Evolutionary conservation across 1,140 invertebrate genomes (phyloP).

Genomic region (Calliopsis andreniformis): DNA sequence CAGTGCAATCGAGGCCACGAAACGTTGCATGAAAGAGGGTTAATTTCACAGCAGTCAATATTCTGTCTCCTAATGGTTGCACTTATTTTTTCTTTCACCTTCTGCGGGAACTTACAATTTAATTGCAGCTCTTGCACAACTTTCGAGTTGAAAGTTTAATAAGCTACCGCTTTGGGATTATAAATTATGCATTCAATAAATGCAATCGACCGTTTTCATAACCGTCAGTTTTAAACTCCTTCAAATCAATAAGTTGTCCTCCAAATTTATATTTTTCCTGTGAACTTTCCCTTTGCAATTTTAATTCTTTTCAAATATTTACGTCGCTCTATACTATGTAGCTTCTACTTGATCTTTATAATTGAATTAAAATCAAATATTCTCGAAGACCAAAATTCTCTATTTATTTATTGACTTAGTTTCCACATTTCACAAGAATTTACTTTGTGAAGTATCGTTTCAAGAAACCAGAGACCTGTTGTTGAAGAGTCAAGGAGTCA

Average conservation of each 20-base stretch:
- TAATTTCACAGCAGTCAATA: background rate
- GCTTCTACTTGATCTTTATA: no score
- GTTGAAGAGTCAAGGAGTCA: no score
- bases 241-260: background rate
- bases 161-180: background rate
- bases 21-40: background rate
- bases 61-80: background rate
- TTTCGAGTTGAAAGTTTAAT: background rate
- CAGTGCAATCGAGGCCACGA: background rate
- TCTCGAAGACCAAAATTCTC: no score
- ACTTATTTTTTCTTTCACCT: background rate
- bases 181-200: background rate
- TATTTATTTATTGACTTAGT: no score
- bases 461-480: no score
- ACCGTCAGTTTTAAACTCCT: background rate
- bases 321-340: no score
- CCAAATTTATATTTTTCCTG: no score
- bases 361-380: no score
- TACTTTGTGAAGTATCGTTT: no score
- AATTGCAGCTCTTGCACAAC: background rate
- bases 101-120: background rate
- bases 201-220: background rate
- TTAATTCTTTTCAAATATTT: no score
- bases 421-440: no score
- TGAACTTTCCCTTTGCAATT: background rate